A percentile compares a stretch with the other conserved stretches of the same genome.
Conservation (phyloP, 1,140 invertebrate species). For the Drosophila suzukii region DNA sequence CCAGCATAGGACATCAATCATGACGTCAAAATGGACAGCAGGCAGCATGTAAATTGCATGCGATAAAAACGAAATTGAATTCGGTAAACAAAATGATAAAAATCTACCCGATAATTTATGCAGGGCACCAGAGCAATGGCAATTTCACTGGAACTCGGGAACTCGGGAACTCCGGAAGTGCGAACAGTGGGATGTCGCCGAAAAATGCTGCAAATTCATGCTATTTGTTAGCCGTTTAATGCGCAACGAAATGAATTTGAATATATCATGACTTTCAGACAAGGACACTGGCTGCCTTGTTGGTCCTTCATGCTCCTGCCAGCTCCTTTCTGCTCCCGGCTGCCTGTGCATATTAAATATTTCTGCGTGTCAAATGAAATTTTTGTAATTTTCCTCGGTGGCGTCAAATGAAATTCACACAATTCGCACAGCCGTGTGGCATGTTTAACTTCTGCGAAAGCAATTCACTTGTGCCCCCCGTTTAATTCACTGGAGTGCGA, state of each 20-base stretch:
- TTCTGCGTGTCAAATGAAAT: constrained; percentile 79
- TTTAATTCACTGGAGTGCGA: constrained; percentile 43
- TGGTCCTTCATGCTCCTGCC: neutral
- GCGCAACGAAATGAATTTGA: constrained; percentile 68
- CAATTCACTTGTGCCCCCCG: constrained; percentile 16
- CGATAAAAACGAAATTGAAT: constrained; percentile 80
- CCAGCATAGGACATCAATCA: constrained; percentile 75
- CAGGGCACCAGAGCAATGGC: constrained; percentile 16
- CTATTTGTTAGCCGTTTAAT: constrained; percentile 67
- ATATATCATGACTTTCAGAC: constrained; percentile 65
- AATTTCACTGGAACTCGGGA: neutral
- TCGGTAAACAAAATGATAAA: constrained; percentile 79
- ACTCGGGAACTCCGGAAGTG: constrained; percentile 9
- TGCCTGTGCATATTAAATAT: constrained; percentile 63
- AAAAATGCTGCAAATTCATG: constrained; percentile 63
- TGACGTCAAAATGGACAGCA: constrained; percentile 78
- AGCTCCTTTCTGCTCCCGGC: constrained; percentile 1
- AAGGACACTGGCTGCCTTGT: constrained; percentile 32
- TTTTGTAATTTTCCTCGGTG: constrained; percentile 59
- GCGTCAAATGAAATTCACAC: constrained; percentile 74
- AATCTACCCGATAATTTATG: constrained; percentile 76
- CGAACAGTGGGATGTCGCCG: constrained; percentile 21
- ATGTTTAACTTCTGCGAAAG: constrained; percentile 38
- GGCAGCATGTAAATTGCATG: constrained; percentile 77
- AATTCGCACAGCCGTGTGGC: constrained; percentile 51